Evolutionary conservation across 2,113 vertebrate genomes (phyloP).

Genomic region (Jacana jacana): DNA sequence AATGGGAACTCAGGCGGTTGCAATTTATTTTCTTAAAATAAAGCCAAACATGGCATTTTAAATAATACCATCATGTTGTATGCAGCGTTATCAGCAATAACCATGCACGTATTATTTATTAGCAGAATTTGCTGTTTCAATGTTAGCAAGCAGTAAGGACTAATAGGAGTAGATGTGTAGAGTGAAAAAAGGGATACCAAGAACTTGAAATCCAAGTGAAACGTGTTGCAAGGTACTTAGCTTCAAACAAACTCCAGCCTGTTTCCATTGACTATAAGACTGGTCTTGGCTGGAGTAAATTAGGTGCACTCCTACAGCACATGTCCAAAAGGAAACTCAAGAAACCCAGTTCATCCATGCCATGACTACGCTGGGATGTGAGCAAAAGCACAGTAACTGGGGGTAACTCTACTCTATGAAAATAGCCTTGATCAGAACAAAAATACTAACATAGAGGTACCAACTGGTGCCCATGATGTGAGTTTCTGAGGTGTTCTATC

Average conservation of each 20-base stretch:
- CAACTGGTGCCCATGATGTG: background rate
- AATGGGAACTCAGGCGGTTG: background rate
- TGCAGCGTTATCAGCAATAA: background rate
- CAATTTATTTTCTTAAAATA: background rate
- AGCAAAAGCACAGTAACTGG: background rate
- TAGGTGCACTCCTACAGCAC: background rate
- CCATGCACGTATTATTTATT: background rate
- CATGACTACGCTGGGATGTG: background rate
- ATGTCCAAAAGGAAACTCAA: background rate
- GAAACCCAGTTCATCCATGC: background rate
- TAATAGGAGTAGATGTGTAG: background rate
- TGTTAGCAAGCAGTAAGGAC: background rate
- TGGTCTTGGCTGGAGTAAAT: background rate
- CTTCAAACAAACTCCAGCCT: background rate
- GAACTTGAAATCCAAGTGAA: background rate
- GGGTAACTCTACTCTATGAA: background rate
- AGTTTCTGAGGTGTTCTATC: background rate
- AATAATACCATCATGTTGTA: background rate
- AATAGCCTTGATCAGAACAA: background rate
- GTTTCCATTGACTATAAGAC: background rate
- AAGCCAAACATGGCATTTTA: background rate
- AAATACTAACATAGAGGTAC: background rate
- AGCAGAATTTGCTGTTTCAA: background rate
- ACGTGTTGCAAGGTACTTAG: background rate
- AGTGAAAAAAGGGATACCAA: rapidly evolving